A percentile compares a stretch with the other conserved stretches of the same genome.
These are phyloP conservation scores for Lasioglossum morio DNA, from an alignment of 2,888 invertebrate genomes.

Conservation along the genomic window DNA sequence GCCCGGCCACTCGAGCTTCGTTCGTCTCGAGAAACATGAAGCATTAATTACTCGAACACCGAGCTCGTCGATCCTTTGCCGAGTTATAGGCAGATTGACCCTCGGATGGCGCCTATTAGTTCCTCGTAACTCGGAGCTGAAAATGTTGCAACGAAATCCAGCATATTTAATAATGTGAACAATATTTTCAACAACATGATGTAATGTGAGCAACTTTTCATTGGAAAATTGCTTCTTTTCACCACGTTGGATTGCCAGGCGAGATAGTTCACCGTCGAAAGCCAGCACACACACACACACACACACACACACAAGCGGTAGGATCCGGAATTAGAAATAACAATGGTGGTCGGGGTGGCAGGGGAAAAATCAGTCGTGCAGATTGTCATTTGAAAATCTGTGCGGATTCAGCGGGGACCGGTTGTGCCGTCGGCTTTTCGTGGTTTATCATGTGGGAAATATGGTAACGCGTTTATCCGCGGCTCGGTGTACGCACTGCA, in stretches of 20 bases:
- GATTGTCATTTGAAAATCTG: slow-evolving; percentile 24
- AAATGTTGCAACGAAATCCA: slow-evolving; percentile 20
- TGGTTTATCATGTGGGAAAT: slow-evolving; percentile 67
- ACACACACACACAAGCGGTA: neutral
- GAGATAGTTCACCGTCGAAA: neutral
- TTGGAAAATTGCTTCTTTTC: neutral
- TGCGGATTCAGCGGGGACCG: neutral
- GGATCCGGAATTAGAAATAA: slow-evolving; percentile 3
- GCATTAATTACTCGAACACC: slow-evolving; percentile 47
- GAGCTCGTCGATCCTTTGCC: slow-evolving; percentile 18
- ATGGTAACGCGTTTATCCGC: slow-evolving; percentile 68
- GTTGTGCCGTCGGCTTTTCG: slow-evolving; percentile 50
- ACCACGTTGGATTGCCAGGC: neutral
- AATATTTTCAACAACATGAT: too few species aligned
- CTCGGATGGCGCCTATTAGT: neutral
- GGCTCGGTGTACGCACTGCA: slow-evolving; percentile 53
- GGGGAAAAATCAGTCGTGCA: slow-evolving; percentile 36
- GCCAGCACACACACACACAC: neutral
- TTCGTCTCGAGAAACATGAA: slow-evolving; percentile 11
- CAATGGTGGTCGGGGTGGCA: neutral
- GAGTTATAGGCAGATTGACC: neutral
- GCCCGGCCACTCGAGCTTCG: neutral
- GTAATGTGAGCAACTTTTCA: neutral
- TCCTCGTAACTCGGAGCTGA: slow-evolving; percentile 32
- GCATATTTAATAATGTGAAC: too few species aligned